Evolutionary conservation across 2,113 vertebrate genomes (phyloP).

Genomic region (Mustela lutreola): DNA sequence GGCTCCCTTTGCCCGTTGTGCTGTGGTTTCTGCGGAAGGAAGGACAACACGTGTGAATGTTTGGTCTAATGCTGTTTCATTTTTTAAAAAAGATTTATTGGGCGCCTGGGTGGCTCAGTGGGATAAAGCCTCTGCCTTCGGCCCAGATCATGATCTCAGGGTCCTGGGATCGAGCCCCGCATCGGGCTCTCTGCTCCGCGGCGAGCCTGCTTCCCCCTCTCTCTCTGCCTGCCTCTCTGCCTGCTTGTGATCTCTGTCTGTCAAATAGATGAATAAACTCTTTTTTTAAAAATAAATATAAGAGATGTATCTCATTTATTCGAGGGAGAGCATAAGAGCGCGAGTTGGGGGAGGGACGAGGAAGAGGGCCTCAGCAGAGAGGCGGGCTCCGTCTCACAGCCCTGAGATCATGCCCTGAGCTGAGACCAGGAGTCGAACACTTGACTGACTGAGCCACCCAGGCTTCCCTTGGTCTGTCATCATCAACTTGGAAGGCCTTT

Average conservation of each 20-base stretch:
- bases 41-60: rapidly evolving
- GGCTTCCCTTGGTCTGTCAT: neutral
- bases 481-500: neutral
- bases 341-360: neutral
- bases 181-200: no score
- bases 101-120: no score
- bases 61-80: neutral
- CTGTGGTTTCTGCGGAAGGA: neutral
- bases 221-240: no score
- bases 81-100: neutral
- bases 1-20: neutral
- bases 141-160: no score
- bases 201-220: no score
- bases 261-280: no score
- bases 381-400: neutral
- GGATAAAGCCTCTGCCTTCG: no score
- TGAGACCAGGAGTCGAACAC: neutral
- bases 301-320: neutral
- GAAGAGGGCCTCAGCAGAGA: neutral
- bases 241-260: no score
- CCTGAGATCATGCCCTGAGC: neutral
- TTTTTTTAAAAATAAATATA: no score
- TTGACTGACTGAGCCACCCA: neutral
- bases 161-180: no score
- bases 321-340: neutral